phyloP scores from a whole-genome alignment of 2,888 invertebrate genomes.

The Caenorhabditis sp. region DNA sequence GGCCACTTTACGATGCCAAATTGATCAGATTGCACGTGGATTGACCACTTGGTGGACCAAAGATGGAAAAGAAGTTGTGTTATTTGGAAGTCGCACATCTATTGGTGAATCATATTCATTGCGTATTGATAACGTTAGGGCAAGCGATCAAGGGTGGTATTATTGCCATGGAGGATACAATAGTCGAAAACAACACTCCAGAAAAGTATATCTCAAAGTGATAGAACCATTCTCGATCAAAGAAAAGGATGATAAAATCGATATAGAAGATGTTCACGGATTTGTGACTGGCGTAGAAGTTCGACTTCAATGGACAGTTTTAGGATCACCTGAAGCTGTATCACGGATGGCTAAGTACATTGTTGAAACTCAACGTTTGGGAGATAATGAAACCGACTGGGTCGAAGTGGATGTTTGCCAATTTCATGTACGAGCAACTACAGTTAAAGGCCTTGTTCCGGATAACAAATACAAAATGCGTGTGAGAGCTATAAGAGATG shows the following conservation, averaged over 20 bases:
- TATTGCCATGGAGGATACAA: constrained; percentile 52
- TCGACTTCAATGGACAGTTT: constrained; percentile 51
- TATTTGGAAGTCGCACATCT: constrained; percentile 3
- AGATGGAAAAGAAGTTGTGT: not conserved
- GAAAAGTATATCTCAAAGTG: constrained; percentile 47
- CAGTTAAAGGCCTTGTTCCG: constrained; percentile 52
- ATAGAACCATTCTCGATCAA: constrained; percentile 43
- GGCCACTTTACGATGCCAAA: constrained; percentile 43
- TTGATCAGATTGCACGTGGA: not conserved
- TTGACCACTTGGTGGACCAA: constrained; percentile 45
- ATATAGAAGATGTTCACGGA: constrained; percentile 44
- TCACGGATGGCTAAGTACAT: constrained; percentile 43
- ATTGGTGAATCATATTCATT: constrained; percentile 51
- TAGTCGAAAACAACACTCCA: constrained; percentile 42
- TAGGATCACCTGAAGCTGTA: constrained; percentile 40
- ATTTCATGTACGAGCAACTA: constrained; percentile 63
- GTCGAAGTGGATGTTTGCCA: constrained; percentile 52
- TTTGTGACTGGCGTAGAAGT: constrained; percentile 55
- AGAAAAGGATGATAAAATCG: constrained; percentile 41
- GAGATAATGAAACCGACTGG: constrained; percentile 38
- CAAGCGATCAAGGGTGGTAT: constrained; percentile 59
- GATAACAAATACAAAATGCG: constrained; percentile 51
- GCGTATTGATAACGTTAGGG: constrained; percentile 36
- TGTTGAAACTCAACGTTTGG: constrained; percentile 40
- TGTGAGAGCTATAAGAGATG: constrained; percentile 40